Evolutionary conservation across 2,888 invertebrate species (phyloP).

Genomic region (Julus scanicus): DNA sequence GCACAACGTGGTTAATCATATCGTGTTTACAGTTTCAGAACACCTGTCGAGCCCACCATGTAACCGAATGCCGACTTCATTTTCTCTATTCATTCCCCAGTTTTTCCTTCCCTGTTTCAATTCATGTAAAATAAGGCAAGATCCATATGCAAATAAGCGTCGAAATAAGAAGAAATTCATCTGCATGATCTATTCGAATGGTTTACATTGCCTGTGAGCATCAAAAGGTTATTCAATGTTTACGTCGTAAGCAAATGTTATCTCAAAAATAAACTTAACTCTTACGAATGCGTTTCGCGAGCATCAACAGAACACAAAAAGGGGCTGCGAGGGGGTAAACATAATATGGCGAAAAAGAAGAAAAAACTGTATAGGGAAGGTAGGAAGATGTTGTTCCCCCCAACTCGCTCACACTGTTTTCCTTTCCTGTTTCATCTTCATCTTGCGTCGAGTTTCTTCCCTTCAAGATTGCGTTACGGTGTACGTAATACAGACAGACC

Average conservation of each 20-base stretch:
- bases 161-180: slow-evolving; percentile 43
- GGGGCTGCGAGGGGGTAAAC: not conserved
- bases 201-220: slow-evolving; percentile 40
- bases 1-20: not conserved
- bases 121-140: slow-evolving; percentile 41
- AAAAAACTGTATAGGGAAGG: not conserved
- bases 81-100: not conserved
- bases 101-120: not conserved
- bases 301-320: slow-evolving; percentile 38
- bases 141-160: slow-evolving; percentile 44
- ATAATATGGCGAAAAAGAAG: not conserved
- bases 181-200: slow-evolving; percentile 45
- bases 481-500: slow-evolving; percentile 22
- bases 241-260: slow-evolving; percentile 45
- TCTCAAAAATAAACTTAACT: slow-evolving; percentile 38
- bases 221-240: slow-evolving; percentile 45
- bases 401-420: slow-evolving; percentile 5
- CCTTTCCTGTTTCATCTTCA: slow-evolving; percentile 40
- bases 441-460: not conserved
- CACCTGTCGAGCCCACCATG: not conserved
- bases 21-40: not conserved
- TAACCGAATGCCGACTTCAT: not conserved
- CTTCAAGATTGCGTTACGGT: slow-evolving; percentile 9
- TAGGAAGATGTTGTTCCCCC: not conserved
- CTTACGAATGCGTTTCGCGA: slow-evolving; percentile 34